These are phyloP conservation scores for Psittacula derbiana DNA, from an alignment of 2,797 vertebrate genomes.

Conservation along the genomic window DNA sequence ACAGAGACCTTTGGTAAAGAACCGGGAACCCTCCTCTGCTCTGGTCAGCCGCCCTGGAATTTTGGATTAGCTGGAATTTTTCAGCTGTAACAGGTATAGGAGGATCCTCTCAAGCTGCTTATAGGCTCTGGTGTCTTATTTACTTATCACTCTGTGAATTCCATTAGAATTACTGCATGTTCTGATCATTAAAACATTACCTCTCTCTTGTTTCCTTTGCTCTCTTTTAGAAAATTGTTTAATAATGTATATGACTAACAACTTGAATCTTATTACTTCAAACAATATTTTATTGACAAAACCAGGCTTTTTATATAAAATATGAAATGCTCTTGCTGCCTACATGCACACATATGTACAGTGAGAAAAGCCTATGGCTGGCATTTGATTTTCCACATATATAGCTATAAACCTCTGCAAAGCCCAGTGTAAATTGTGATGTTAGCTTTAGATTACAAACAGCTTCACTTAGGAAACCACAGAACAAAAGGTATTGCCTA, in stretches of 20 bases:
- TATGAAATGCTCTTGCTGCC: neutral
- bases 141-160: neutral
- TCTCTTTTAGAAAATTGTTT: neutral
- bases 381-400: neutral
- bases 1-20: neutral
- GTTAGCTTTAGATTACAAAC: neutral
- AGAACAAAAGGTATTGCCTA: slow-evolving; percentile 40
- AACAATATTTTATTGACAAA: neutral
- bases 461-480: slow-evolving; percentile 28
- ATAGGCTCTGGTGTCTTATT: neutral
- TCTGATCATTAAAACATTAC: neutral
- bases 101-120: neutral
- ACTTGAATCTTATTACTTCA: neutral
- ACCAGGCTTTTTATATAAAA: neutral
- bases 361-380: neutral
- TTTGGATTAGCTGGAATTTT: neutral
- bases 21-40: neutral
- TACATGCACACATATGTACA: accelerated
- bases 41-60: neutral
- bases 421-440: neutral
- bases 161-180: neutral
- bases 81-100: neutral
- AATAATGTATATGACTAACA: neutral
- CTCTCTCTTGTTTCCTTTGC: neutral
- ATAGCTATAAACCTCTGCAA: neutral